Conservation (phyloP, 2,888 invertebrate genomes). For the Girardia tigrina region DNA sequence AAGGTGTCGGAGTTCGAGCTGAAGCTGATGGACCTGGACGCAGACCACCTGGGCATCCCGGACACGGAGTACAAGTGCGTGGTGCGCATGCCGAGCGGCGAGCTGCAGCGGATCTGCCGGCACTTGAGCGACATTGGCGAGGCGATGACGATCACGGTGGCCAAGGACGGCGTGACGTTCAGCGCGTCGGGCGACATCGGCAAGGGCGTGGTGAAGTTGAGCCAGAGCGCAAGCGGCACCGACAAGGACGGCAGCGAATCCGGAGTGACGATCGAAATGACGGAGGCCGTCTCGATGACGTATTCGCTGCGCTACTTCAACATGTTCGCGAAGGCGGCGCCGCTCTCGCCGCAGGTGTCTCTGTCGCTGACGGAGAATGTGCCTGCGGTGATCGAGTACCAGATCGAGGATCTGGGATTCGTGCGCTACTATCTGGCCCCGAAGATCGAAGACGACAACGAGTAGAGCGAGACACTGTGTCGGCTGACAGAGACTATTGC, state of each 20-base stretch:
- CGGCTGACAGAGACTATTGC: no score
- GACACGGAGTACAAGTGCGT: conserved; percentile 94
- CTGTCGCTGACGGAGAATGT: conserved; percentile 90
- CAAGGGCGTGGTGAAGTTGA: conserved; percentile 65
- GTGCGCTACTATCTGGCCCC: conserved; percentile 94
- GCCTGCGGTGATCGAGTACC: conserved; percentile 80
- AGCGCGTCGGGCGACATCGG: conserved; percentile 87
- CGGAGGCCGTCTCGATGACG: conserved; percentile 84
- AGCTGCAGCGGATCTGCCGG: conserved; percentile 88
- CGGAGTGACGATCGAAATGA: conserved; percentile 84
- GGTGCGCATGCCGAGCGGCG: conserved; percentile 79
- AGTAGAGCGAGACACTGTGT: no score
- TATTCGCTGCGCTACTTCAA: conserved; percentile 86
- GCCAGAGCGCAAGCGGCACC: conserved; percentile 73
- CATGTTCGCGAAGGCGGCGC: conserved; percentile 90
- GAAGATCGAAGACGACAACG: conserved; percentile 97
- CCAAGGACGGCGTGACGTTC: conserved; percentile 89
- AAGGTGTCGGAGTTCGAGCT: conserved; percentile 92
- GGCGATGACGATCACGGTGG: conserved; percentile 83
- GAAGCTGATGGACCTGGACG: conserved; percentile 94
- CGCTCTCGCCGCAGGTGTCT: conserved; percentile 67
- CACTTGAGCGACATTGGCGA: conserved; percentile 97
- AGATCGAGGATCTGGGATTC: conserved; percentile 82
- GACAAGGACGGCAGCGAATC: conserved; percentile 94
- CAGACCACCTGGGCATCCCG: conserved; percentile 89